Conservation (phyloP, 1,140 invertebrate species). For the Cydia fagiglandana region DNA sequence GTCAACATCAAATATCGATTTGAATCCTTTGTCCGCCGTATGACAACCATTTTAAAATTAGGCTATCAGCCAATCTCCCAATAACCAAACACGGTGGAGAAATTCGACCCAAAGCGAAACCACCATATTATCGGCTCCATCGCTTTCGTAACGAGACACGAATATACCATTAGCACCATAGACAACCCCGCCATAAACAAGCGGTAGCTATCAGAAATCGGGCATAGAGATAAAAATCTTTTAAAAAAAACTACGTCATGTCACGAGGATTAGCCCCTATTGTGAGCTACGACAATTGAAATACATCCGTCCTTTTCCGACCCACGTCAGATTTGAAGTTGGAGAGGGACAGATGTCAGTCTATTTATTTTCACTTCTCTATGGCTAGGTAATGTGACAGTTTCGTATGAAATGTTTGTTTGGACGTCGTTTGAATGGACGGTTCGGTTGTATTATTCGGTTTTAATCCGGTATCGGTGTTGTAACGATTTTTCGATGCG, state of each 20-base stretch:
- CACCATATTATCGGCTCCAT: conserved; percentile 15
- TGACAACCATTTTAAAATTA: conserved; percentile 22
- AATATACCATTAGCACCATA: conserved; percentile 71
- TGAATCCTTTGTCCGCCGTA: background rate
- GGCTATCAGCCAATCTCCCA: conserved; percentile 15
- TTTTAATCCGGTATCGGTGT: conserved; percentile 66
- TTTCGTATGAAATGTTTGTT: conserved; percentile 75
- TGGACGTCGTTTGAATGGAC: conserved; percentile 60
- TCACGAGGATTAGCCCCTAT: conserved; percentile 71
- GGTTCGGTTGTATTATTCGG: conserved; percentile 55
- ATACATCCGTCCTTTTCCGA: conserved; percentile 61
- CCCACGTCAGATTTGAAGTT: conserved; percentile 29
- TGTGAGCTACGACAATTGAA: conserved; percentile 71
- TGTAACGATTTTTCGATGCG: conserved; percentile 26
- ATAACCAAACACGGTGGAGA: conserved; percentile 7
- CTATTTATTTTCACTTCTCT: conserved; percentile 75
- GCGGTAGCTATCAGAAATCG: conserved; percentile 71
- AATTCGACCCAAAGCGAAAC: conserved; percentile 12
- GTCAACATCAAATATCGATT: conserved; percentile 6
- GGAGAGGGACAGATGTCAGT: conserved; percentile 57
- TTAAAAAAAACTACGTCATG: conserved; percentile 62
- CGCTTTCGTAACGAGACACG: conserved; percentile 49
- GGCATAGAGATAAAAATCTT: conserved; percentile 63
- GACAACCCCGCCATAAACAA: conserved; percentile 68
- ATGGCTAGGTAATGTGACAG: conserved; percentile 74